Evolutionary conservation across 2,113 vertebrate species (phyloP), one percentile per base, ranked within the genome.

Genomic region (Pseudolaguvia tuberculata): DNA sequence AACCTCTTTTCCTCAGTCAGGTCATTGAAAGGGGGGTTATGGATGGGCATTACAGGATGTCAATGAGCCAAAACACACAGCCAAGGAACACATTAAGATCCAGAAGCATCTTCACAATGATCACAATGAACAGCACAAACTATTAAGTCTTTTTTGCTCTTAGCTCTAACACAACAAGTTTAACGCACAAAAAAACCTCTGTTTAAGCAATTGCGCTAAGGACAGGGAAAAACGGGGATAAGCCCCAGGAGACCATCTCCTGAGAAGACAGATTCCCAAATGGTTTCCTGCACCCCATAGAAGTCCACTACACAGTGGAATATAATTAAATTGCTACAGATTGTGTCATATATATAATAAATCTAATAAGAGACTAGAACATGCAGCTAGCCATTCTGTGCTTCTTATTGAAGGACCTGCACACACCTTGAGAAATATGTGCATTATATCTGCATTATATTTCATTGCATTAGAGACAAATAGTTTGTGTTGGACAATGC

Each of bases 221-320:
- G 52, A 39, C 10, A 7, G 23, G n/a, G 21, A n/a, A 25, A 70
- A 71, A 71, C 27, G 53, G 35, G 70, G 35, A 71, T 57, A 71
- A 21, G 35, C 15, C 70, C 70, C 70, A 17, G 23, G 70, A 47
- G 70, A 58, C 52, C 35, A 42, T 25, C 23, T 47, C 39, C 70
- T 58, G 53, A 71, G 10, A 39, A 67, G 39, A 11, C 8, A 3
- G 15, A 47, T 45, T 56, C 52, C 68, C 68, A 42, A 56, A 70
- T 25, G 68, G 68, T 21, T 56, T 23, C 31, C 31, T 17, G 17
- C 52, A 57, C 35, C 21, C 31, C 29, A 42, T 25, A 58, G 12
- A 45, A 58, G 39, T 47, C 5, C 39, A 71, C 15, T 27, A 48
- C 14, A 71, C 13, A 57, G 10, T 45, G 35, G 57, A 23, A 56